Conservation (phyloP, 2,113 vertebrate genomes). For the Stictonetta naevosa region DNA sequence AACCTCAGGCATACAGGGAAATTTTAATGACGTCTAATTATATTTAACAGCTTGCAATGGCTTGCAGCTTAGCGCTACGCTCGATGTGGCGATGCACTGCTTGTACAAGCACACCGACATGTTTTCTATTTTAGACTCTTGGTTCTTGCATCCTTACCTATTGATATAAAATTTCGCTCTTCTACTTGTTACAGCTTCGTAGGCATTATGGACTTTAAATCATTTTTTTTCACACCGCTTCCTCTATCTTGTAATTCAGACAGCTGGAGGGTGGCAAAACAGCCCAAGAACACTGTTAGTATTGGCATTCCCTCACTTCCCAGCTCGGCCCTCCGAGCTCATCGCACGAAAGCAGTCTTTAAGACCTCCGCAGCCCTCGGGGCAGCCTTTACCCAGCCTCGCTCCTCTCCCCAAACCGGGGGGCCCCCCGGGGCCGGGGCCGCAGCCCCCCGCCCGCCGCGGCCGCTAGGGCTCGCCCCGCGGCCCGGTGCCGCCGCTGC, state of each 20-base stretch:
- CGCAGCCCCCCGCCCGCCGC: no score
- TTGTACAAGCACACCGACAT: background rate
- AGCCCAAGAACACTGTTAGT: background rate
- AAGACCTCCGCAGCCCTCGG: fast-evolving
- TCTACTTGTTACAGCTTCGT: background rate
- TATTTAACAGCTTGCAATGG: background rate
- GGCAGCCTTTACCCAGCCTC: fast-evolving
- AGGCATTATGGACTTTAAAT: background rate
- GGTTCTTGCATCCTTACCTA: background rate
- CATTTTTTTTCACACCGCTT: background rate
- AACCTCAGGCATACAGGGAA: background rate
- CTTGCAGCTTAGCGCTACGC: background rate
- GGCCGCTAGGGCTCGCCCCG: no score
- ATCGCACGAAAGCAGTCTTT: background rate
- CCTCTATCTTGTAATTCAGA: background rate
- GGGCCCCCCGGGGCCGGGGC: no score
- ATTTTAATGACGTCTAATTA: background rate
- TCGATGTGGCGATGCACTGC: fast-evolving
- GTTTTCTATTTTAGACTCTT: background rate
- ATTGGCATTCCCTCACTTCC: background rate
- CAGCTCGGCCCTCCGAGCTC: background rate
- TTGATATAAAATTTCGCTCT: background rate
- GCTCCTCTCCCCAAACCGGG: no score
- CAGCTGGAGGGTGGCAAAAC: background rate
- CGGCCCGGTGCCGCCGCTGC: background rate